Conservation (phyloP, 2,888 invertebrate genomes). For the Mesorhabditis belari region DNA sequence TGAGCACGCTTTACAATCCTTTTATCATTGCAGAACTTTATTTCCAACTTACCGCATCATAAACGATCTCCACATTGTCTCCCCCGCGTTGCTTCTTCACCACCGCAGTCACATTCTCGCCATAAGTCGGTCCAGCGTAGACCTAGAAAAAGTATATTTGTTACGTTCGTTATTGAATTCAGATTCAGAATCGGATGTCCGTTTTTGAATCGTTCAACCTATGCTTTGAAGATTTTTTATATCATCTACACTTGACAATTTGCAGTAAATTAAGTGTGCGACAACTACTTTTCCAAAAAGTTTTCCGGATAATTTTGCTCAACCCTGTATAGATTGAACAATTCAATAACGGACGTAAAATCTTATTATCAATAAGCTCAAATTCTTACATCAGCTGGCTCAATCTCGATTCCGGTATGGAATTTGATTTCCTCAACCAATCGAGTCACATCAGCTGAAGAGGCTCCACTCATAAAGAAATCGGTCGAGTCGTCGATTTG, state of each 20-base stretch:
- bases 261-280: no score
- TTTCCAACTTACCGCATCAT: conserved; percentile 28
- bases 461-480: conserved; percentile 89
- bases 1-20: background rate
- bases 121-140: conserved; percentile 82
- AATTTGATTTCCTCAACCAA: conserved; percentile 76
- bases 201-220: no score
- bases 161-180: background rate
- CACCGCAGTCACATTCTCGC: conserved; percentile 69
- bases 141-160: conserved; percentile 59
- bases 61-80: conserved; percentile 32
- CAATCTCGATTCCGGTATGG: conserved; percentile 63
- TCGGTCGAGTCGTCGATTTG: conserved; percentile 69
- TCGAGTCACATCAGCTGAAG: conserved; percentile 91
- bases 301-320: no score
- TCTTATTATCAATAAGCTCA: background rate
- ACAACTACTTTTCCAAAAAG: no score
- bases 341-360: background rate
- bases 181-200: background rate
- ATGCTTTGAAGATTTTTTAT: no score
- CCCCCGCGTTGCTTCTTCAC: conserved; percentile 64
- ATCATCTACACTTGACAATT: no score
- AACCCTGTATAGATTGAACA: background rate
- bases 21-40: background rate
- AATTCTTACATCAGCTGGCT: conserved; percentile 65